Base-by-base conservation (phyloP, 2,888 invertebrate species). In the Drosophila infuscata region DNA sequence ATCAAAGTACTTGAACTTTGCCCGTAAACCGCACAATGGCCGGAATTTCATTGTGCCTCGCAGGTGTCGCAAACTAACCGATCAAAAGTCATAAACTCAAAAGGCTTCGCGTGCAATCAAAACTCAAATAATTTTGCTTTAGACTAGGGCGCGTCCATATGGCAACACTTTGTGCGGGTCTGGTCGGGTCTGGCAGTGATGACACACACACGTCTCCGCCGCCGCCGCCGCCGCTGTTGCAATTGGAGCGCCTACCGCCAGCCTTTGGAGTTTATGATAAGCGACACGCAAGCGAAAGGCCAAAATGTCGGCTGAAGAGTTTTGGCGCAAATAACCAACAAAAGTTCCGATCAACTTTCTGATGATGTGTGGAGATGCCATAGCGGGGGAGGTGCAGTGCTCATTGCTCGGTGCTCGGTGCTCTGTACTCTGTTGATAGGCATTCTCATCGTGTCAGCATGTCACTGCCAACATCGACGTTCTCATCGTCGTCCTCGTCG, bases 141-240 rank as follows among this genome's bases (percentile, higher is more conserved):
- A 17, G 49, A 36, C 64, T 32, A 36, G 54, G 8, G 68, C 56
- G 63, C 65, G 58, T 57, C 65, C 88, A 87, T 85, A 81, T 90
- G 88, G 79, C 79, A 87, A 85, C 85, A 85, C 84, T 86, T 69
- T 59, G 67, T 46, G n/a, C 12, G 53, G 68, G 46, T 48, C 33
- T 51, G 17, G n/a, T 6, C 29, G 29, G 8, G 58, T 56, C 82
- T 70, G 71, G 71, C 76, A 88, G 84, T 82, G 89, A 87, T 89
- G 91, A 90, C 84, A 84, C 89, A 89, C 84, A 89, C 84, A 89
- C 89, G 83, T 90, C 89, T 88, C 87, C 89, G 70, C 54, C 71
- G 71, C 66, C 89, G 70, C 54, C 71, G 71, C 66, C 67, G 71
- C 66, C 67, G 74, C 65, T 70, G 70, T 60, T 89, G 82, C 91